These are phyloP conservation scores for Emberiza fucata DNA, from an alignment of 2,113 vertebrate genomes.

Conservation along the genomic window DNA sequence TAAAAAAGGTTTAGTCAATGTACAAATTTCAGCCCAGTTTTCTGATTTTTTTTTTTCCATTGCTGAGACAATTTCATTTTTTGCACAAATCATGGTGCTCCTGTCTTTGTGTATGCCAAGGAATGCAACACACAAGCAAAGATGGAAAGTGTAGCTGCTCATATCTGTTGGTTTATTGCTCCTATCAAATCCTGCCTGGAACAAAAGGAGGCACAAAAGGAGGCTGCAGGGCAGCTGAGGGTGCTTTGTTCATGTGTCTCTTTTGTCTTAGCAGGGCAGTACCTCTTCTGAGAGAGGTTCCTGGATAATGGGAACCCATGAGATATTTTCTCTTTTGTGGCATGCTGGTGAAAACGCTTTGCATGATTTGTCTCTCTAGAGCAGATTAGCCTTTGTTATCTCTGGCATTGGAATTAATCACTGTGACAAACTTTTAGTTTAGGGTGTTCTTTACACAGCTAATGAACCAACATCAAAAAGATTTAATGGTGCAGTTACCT, in stretches of 20 bases:
- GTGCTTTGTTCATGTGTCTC: neutral
- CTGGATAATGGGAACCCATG: neutral
- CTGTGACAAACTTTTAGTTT: conserved; percentile 27
- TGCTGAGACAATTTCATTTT: neutral
- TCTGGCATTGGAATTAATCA: conserved; percentile 29
- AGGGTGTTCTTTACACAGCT: neutral
- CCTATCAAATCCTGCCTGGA: neutral
- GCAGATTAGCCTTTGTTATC: conserved; percentile 27
- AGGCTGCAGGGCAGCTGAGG: neutral
- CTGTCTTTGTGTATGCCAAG: neutral
- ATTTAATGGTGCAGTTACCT: neutral
- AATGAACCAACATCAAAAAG: conserved; percentile 28
- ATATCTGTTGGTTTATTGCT: neutral
- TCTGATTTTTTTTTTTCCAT: neutral
- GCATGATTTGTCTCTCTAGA: neutral
- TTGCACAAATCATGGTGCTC: neutral
- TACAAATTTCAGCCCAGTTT: neutral
- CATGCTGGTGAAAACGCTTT: neutral
- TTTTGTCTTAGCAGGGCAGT: neutral
- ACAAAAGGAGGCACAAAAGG: neutral
- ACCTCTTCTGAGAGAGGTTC: neutral
- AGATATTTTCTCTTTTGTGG: conserved; percentile 4
- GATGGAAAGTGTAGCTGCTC: neutral
- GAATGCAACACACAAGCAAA: neutral
- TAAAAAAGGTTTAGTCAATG: neutral